Conservation (phyloP, 2,888 invertebrate species). For the Hofmannophila pseudospretella region DNA sequence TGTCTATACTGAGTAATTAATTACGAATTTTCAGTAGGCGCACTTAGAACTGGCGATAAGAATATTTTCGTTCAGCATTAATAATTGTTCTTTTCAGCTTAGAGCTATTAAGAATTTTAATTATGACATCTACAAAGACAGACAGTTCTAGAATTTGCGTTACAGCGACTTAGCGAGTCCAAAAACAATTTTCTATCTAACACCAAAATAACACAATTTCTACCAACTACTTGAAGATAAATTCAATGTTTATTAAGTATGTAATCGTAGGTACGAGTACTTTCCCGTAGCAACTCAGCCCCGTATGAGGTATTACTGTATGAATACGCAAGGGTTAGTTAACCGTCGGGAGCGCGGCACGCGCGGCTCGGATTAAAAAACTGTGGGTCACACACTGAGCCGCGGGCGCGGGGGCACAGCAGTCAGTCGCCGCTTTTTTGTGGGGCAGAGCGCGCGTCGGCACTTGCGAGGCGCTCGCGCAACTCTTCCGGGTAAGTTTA, state of each 20-base stretch:
- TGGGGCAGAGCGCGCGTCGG: slow-evolving; percentile 43
- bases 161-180: not conserved
- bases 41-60: slow-evolving; percentile 41
- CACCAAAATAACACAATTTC: too few species aligned
- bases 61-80: slow-evolving; percentile 33
- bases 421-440: slow-evolving; percentile 56
- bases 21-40: slow-evolving; percentile 61
- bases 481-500: slow-evolving; percentile 9
- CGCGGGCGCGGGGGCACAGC: slow-evolving; percentile 23
- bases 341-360: slow-evolving; percentile 45
- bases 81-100: slow-evolving; percentile 23
- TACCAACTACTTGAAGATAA: too few species aligned
- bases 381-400: slow-evolving; percentile 52
- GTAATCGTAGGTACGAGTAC: too few species aligned
- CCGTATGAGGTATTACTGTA: slow-evolving; percentile 45
- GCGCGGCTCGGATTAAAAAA: slow-evolving; percentile 55
- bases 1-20: slow-evolving; percentile 73
- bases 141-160: not conserved
- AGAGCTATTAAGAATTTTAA: slow-evolving; percentile 53
- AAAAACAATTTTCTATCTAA: too few species aligned
- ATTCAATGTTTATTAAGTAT: too few species aligned
- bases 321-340: slow-evolving; percentile 71
- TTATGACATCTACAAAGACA: slow-evolving; percentile 13
- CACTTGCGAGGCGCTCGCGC: slow-evolving; percentile 40
- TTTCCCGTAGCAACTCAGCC: not conserved